Evolutionary conservation across 2,888 invertebrate species (phyloP), one percentile per base, ranked within the genome.

Genomic region (Drosophila putrida): DNA sequence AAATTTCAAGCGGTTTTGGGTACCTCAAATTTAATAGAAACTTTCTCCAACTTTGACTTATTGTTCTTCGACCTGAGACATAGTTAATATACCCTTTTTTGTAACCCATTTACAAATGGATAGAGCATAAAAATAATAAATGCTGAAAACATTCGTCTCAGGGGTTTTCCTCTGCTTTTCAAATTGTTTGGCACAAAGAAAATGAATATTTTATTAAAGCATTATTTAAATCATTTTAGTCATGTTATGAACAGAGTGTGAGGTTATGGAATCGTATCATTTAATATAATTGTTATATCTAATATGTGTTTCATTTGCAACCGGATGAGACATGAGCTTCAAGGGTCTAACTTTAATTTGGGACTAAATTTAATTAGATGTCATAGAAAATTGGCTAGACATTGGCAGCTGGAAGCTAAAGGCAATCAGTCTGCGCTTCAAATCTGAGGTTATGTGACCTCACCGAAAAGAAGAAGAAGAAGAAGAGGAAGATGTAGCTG

Each of bases 291-390:
- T 28, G 6, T 28, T 28, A 28, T 28, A 46, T 10, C 20, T 41
- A 41, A 20, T 4, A 11, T n/a, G 36, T n/a, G 36, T n/a, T 36
- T 5, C 36, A 36, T 5, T 36, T 38, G 8, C 13, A 38, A 38
- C 13, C 13, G 13, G 8, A 4, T 13, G 6, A 15, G 39, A 4
- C 4, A 15, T 9, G 9, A 15, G 20, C 10, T 38, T 0, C 4
- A 9, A 4, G 6, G 31, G 20, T 41, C 20, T 6, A 2, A 20
- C 43, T 27, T 27, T 31, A 64, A 58, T 44, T 53, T 53, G 27
- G n/a, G 28, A 28, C 25, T 11, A 76, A 75, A 78, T 73, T 63
- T 39, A 78, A 68, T 64, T 68, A 64, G 28, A 27, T 59, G 55
- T 33, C 62, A 57, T 61, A 41, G 67, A 46, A 54, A 68, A 72